These are phyloP conservation scores for Boloria selene DNA, from an alignment of 2,888 invertebrate species.

Conservation along the genomic window DNA sequence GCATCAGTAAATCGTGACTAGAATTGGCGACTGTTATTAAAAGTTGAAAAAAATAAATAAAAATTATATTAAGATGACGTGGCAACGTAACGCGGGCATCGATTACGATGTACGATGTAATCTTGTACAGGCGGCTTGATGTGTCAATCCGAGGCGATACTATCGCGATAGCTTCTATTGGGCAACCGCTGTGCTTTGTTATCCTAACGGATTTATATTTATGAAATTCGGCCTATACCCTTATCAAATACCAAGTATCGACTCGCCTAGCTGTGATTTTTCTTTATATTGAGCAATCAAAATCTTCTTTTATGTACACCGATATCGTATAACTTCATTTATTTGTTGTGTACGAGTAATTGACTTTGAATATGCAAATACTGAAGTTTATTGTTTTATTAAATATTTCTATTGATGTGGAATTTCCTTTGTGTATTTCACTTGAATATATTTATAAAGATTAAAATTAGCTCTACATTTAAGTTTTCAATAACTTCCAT, in stretches of 20 bases:
- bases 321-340: not conserved
- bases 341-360: not conserved
- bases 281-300: conserved; percentile 24
- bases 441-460: too few relatives aligned
- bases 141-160: conserved; percentile 69
- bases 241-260: conserved; percentile 46
- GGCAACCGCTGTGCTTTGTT: conserved; percentile 77
- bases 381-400: too few relatives aligned
- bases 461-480: too few relatives aligned
- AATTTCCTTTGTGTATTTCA: too few relatives aligned
- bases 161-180: conserved; percentile 77
- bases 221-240: conserved; percentile 58
- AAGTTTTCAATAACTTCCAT: conserved; percentile 4
- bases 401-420: too few relatives aligned
- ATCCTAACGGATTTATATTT: conserved; percentile 73
- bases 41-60: conserved; percentile 18
- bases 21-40: not conserved
- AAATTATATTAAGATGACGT: conserved; percentile 30
- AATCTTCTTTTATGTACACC: not conserved
- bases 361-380: not conserved
- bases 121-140: conserved; percentile 71
- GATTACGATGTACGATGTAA: conserved; percentile 72
- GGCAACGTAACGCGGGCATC: conserved; percentile 61
- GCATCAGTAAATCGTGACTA: not conserved
- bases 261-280: conserved; percentile 49